Conservation (phyloP, 2,797 vertebrate species). For the Aratinga solstitialis region DNA sequence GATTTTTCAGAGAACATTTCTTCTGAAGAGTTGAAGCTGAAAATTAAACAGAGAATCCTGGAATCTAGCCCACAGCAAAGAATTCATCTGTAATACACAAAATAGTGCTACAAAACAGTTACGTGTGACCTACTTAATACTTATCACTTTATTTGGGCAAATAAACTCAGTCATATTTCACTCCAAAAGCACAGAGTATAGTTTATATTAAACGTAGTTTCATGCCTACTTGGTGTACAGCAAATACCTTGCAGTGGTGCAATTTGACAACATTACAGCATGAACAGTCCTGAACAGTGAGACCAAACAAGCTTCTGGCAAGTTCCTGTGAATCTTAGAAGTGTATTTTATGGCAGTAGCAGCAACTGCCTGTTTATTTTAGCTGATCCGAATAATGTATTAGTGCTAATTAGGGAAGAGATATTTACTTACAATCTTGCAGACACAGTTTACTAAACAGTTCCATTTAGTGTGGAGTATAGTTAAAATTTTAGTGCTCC, state of each 20-base stretch:
- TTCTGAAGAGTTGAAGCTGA: not conserved
- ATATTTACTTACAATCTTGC: not conserved
- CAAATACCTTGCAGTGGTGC: not conserved
- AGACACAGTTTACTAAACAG: not conserved
- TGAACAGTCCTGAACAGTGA: not conserved
- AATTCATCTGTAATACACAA: not conserved
- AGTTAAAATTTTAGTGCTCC: slow-evolving; percentile 34
- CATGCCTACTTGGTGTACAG: not conserved
- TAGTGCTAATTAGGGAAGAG: slow-evolving; percentile 7
- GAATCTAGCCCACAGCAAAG: not conserved
- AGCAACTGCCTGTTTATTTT: slow-evolving; percentile 2
- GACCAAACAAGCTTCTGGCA: not conserved
- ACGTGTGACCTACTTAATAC: not conserved
- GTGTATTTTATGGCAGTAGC: not conserved
- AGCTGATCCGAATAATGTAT: not conserved
- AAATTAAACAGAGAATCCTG: not conserved
- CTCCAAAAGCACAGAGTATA: not conserved
- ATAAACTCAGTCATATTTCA: not conserved
- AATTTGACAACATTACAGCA: not conserved
- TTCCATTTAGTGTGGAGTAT: not conserved
- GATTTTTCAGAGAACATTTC: not conserved
- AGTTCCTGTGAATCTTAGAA: slow-evolving; percentile 1
- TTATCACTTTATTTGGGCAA: not conserved
- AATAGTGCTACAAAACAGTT: not conserved
- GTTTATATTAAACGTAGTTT: not conserved